A percentile compares a stretch with the other conserved stretches of the same genome.
These are phyloP conservation scores for Umimayanthus kanabou DNA, from an alignment of 92 coral and sea anemone genomes.

Conservation along the genomic window DNA sequence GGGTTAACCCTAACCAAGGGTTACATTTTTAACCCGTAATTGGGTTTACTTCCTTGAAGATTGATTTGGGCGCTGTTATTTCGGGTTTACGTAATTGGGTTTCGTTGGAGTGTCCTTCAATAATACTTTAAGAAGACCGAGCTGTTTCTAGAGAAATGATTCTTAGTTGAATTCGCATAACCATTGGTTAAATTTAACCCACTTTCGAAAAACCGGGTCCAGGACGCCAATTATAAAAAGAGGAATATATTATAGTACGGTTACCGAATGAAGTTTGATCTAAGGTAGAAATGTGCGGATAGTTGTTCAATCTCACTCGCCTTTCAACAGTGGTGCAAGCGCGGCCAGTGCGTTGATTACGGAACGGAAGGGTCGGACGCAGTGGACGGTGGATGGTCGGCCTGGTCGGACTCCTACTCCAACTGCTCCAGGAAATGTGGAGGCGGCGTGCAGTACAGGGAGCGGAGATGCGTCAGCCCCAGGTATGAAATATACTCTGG, in stretches of 20 bases:
- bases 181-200: too few relatives aligned
- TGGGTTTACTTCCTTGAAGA: too few relatives aligned
- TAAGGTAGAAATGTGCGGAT: background rate
- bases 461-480: conserved; percentile 88
- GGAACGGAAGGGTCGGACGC: conserved; percentile 88
- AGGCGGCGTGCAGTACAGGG: conserved; percentile 92
- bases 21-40: too few relatives aligned
- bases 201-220: too few relatives aligned
- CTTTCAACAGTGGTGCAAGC: conserved; percentile 88
- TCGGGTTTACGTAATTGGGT: too few relatives aligned
- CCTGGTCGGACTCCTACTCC: conserved; percentile 82
- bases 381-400: conserved; percentile 94
- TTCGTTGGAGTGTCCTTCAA: too few relatives aligned
- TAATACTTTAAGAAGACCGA: too few relatives aligned
- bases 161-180: too few relatives aligned
- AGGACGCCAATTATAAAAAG: background rate
- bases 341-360: conserved; percentile 80
- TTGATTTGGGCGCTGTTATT: too few relatives aligned
- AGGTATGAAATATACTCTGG: conserved; percentile 43
- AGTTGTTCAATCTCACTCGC: background rate
- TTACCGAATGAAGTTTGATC: background rate
- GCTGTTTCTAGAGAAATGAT: too few relatives aligned
- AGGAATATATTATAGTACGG: background rate
- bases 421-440: conserved; percentile 93
- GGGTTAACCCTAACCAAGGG: too few relatives aligned